A percentile compares a stretch with the other conserved stretches of the same genome.
Evolutionary conservation across 2,113 vertebrate species (phyloP).

Genomic region (Tautogolabrus adspersus): DNA sequence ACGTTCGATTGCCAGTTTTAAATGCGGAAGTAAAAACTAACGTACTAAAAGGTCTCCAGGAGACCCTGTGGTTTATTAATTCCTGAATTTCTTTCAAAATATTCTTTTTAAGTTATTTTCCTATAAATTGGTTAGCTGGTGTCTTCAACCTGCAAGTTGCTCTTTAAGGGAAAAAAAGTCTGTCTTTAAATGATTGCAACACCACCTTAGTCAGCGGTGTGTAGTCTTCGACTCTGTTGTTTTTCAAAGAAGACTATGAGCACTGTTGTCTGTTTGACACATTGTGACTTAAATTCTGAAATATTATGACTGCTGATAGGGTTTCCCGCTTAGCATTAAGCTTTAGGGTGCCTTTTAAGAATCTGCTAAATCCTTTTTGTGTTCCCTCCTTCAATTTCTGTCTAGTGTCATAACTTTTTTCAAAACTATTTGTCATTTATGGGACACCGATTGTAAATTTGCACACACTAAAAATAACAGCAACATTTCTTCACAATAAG

Average conservation of each 20-base stretch:
- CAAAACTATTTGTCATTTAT: no score
- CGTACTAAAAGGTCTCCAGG: no score
- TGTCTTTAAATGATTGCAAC: neutral
- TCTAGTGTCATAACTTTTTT: neutral
- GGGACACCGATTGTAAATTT: no score
- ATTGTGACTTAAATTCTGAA: constrained; percentile 40
- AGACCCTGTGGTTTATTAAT: no score
- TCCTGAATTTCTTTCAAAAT: no score
- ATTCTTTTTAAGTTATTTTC: no score
- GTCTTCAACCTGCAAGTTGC: no score
- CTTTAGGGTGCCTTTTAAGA: constrained; percentile 32
- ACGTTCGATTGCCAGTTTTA: no score
- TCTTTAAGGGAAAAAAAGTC: neutral
- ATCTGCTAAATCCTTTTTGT: constrained; percentile 36
- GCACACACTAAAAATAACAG: no score
- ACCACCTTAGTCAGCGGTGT: constrained; percentile 25
- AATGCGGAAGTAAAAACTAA: no score
- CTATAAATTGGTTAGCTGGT: no score
- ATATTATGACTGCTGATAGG: constrained; percentile 44
- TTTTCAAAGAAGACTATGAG: constrained; percentile 31
- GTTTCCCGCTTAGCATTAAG: constrained; percentile 38
- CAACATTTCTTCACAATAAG: no score
- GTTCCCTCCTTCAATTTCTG: constrained; percentile 33
- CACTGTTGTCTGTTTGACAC: constrained; percentile 45
- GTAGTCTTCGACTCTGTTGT: constrained; percentile 31